Evolutionary conservation across 2,888 invertebrate genomes (phyloP), one percentile per base, ranked within the genome.

Genomic region (Drosophila meridiana): DNA sequence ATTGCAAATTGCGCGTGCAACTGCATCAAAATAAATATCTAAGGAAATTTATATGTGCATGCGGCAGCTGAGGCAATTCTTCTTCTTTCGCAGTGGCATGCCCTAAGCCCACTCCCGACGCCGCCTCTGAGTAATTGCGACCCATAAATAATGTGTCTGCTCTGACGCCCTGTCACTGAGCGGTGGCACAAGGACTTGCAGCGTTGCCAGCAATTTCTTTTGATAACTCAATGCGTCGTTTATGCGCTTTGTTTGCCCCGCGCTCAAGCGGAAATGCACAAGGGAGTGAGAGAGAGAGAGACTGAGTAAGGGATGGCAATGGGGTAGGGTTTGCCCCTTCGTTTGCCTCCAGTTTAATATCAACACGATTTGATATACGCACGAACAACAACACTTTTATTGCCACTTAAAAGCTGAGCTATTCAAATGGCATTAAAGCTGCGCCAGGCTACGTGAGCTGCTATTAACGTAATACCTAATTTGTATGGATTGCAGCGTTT

Each of bases 191-290:
- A 67, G 73, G 59, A 64, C 76, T 68, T 78, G 62, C 60, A 63
- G 55, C 70, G 38, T 69, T 73, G 73, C 74, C 76, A 71, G 72
- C 78, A 80, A 80, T 78, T 78, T 83, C 78, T 81, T 81, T 83
- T 86, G 80, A 78, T 75, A 79, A 75, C 80, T 77, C 79, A 73
- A 81, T 87, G 89, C 68, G 78, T 82, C 74, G 79, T 75, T 87
- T 87, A 82, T 84, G 87, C 89, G 85, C 81, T 82, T 81, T 81
- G 81, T 82, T 82, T 78, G 82, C 70, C 65, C 66, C 68, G 82
- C 84, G 71, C 58, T 87, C 87, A 77, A 73, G 79, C 82, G 89
- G 83, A 85, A 85, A 63, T 73, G 79, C 79, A 73, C 69, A 70
- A 59, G 32, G 53, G 52, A 11, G 20, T 20, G 36, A 36, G 13